These are phyloP conservation scores for Himalopsyche japonica DNA, from an alignment of 2,888 invertebrate species.

Conservation along the genomic window DNA sequence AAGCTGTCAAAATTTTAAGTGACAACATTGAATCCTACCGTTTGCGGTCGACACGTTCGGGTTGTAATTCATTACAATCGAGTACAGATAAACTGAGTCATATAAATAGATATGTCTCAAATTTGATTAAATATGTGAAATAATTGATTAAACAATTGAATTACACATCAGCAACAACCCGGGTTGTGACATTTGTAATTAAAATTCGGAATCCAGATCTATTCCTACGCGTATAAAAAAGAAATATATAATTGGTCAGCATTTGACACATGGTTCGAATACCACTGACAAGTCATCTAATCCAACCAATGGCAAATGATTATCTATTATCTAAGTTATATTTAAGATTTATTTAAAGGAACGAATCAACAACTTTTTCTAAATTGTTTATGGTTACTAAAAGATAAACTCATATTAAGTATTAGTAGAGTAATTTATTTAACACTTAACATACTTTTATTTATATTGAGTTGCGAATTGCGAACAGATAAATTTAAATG, in stretches of 20 bases:
- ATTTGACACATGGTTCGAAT: background rate
- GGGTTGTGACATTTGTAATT: background rate
- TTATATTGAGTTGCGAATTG: too few relatives aligned
- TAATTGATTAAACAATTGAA: background rate
- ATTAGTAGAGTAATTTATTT: too few relatives aligned
- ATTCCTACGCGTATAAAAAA: background rate
- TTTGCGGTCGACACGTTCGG: constrained; percentile 51
- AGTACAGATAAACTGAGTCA: background rate
- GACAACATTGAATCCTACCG: constrained; percentile 46
- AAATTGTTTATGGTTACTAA: too few relatives aligned
- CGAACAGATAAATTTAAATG: too few relatives aligned
- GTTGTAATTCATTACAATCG: constrained; percentile 54
- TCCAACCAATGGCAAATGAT: background rate
- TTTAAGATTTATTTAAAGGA: background rate
- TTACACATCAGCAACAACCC: background rate
- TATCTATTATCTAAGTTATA: background rate
- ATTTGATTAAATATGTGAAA: background rate
- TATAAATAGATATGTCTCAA: background rate
- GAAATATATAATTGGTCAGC: background rate
- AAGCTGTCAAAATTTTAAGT: background rate
- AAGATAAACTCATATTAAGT: too few relatives aligned
- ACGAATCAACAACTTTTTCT: background rate
- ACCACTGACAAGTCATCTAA: background rate
- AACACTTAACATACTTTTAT: too few relatives aligned
- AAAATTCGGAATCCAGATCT: background rate